A percentile compares a stretch with the other conserved stretches of the same genome.
Conservation (phyloP, 2,113 vertebrate species). For the Macquaria ambigua region DNA sequence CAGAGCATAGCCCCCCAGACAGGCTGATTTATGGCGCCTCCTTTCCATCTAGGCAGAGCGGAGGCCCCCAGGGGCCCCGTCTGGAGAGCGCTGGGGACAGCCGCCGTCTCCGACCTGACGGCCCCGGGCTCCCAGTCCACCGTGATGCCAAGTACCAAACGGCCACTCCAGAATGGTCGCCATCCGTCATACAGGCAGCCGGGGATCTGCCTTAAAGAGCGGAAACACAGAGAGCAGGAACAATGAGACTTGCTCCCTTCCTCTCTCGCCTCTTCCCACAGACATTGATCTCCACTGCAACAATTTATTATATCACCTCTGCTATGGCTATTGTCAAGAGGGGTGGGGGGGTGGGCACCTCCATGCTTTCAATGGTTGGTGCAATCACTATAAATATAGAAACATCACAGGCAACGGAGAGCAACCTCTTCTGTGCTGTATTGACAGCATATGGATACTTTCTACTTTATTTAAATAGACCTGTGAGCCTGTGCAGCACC, state of each 20-base stretch:
- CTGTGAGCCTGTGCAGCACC: neutral
- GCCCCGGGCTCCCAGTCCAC: constrained; percentile 84
- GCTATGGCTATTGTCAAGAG: constrained; percentile 63
- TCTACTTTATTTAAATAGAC: constrained; percentile 17
- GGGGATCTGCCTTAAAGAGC: constrained; percentile 86
- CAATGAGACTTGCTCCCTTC: constrained; percentile 70
- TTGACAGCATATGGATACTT: constrained; percentile 23
- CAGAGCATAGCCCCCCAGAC: constrained; percentile 86
- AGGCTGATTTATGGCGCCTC: constrained; percentile 92
- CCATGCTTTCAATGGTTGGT: constrained; percentile 51
- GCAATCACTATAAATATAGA: constrained; percentile 61
- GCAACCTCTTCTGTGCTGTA: constrained; percentile 23
- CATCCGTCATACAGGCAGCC: constrained; percentile 91
- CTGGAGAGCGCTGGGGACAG: constrained; percentile 87
- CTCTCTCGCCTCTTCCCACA: constrained; percentile 58
- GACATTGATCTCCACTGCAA: constrained; percentile 81
- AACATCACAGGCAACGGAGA: constrained; percentile 39
- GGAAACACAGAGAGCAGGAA: constrained; percentile 66
- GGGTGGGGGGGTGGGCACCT: constrained; percentile 51
- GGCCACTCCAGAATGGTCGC: constrained; percentile 86
- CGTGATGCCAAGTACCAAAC: constrained; percentile 89
- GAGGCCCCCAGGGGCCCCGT: constrained; percentile 86
- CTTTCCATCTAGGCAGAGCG: constrained; percentile 86
- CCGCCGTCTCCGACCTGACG: constrained; percentile 87
- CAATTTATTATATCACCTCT: constrained; percentile 79